Evolutionary conservation across 2,113 vertebrate genomes (phyloP).

Genomic region (Phocoena phocoena): DNA sequence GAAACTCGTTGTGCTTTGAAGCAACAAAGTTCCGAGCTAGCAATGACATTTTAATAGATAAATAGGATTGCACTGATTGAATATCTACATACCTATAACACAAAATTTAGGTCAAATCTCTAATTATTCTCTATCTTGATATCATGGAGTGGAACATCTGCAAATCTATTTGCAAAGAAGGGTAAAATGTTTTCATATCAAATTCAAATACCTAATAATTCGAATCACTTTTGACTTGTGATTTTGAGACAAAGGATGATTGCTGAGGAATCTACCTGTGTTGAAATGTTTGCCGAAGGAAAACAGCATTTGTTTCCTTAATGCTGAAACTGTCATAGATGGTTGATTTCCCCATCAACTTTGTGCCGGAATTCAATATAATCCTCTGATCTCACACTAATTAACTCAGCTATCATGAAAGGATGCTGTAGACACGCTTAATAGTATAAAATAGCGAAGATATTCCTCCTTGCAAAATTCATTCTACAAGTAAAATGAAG

Average conservation of each 20-base stretch:
- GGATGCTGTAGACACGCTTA: not conserved
- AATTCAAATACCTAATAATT: not conserved
- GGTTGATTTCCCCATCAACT: not conserved
- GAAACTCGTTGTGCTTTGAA: not conserved
- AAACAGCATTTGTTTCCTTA: not conserved
- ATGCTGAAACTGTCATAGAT: not conserved
- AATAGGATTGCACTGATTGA: accelerated
- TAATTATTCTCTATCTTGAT: not conserved
- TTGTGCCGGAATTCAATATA: not conserved
- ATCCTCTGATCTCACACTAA: not conserved
- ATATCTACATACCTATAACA: not conserved
- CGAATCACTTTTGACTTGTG: not conserved
- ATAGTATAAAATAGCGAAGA: not conserved
- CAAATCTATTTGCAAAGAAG: not conserved
- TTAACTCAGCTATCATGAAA: not conserved
- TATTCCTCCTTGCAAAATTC: not conserved
- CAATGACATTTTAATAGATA: not conserved
- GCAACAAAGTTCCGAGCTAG: not conserved
- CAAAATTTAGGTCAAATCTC: not conserved
- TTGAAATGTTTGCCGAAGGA: not conserved
- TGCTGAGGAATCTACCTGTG: not conserved
- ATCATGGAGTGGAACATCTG: not conserved
- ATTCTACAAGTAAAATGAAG: not conserved
- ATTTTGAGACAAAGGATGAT: not conserved
- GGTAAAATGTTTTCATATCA: not conserved